A percentile compares a stretch with the other conserved stretches of the same genome.
Evolutionary conservation across 2,888 invertebrate genomes (phyloP).

Genomic region (Coecobrya sp.): DNA sequence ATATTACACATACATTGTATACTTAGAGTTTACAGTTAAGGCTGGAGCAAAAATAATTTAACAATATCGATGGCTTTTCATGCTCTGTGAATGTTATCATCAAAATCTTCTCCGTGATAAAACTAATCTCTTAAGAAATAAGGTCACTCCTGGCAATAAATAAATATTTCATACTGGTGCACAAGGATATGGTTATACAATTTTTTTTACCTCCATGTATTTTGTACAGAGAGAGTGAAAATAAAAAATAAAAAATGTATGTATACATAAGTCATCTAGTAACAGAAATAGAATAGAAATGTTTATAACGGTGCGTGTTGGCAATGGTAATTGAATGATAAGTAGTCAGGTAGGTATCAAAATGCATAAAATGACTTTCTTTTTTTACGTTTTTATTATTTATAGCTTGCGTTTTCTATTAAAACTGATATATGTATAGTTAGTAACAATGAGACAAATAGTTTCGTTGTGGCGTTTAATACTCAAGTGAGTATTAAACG

Average conservation of each 20-base stretch:
- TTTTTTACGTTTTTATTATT: constrained; percentile 42
- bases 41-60: background rate
- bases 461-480: background rate
- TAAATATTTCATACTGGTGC: background rate
- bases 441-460: background rate
- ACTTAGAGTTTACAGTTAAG: background rate
- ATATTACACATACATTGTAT: too few species aligned
- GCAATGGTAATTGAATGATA: too few species aligned
- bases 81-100: background rate
- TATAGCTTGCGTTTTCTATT: background rate
- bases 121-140: constrained; percentile 47
- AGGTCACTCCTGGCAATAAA: constrained; percentile 24
- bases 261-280: background rate
- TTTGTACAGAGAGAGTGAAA: background rate
- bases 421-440: background rate
- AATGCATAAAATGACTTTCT: constrained; percentile 9
- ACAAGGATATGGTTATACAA: background rate
- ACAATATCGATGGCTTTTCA: constrained; percentile 48
- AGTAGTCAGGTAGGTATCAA: background rate
- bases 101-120: constrained; percentile 5
- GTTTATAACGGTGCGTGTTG: background rate
- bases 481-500: background rate
- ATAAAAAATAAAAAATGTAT: too few species aligned
- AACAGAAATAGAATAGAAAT: background rate
- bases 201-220: too few species aligned